Evolutionary conservation across 2,797 vertebrate species (phyloP).

Genomic region (Pampus argenteus): DNA sequence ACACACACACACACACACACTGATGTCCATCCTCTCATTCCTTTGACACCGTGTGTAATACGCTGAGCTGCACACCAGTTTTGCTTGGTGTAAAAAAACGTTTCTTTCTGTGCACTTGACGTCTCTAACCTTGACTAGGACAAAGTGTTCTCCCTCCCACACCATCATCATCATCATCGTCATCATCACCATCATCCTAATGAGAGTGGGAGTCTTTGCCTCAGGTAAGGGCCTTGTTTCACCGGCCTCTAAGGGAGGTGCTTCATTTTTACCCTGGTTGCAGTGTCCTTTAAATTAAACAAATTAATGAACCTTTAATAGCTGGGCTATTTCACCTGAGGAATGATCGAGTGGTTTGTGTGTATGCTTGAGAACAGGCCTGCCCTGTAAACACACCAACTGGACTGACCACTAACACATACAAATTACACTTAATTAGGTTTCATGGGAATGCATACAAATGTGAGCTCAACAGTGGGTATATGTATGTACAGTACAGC

Average conservation of each 20-base stretch:
- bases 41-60: background rate
- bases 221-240: slow-evolving; percentile 80
- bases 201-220: slow-evolving; percentile 84
- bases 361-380: slow-evolving; percentile 30
- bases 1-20: background rate
- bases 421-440: slow-evolving; percentile 46
- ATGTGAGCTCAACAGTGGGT: slow-evolving; percentile 10
- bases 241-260: slow-evolving; percentile 63
- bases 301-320: slow-evolving; percentile 86
- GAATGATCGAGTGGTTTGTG: slow-evolving; percentile 50
- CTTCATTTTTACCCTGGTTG: slow-evolving; percentile 65
- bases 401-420: slow-evolving; percentile 30
- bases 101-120: slow-evolving; percentile 49
- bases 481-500: background rate
- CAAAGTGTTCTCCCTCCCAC: slow-evolving; percentile 73
- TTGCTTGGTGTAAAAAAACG: slow-evolving; percentile 38
- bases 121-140: slow-evolving; percentile 84
- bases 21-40: slow-evolving; percentile 14
- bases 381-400: slow-evolving; percentile 48
- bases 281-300: slow-evolving; percentile 85
- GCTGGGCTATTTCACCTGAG: slow-evolving; percentile 65
- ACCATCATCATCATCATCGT: slow-evolving; percentile 72
- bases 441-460: slow-evolving; percentile 37
- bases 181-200: slow-evolving; percentile 75
- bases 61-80: background rate